Evolutionary conservation across 2,797 vertebrate genomes (phyloP).

Genomic region (Sebastes oblongus): DNA sequence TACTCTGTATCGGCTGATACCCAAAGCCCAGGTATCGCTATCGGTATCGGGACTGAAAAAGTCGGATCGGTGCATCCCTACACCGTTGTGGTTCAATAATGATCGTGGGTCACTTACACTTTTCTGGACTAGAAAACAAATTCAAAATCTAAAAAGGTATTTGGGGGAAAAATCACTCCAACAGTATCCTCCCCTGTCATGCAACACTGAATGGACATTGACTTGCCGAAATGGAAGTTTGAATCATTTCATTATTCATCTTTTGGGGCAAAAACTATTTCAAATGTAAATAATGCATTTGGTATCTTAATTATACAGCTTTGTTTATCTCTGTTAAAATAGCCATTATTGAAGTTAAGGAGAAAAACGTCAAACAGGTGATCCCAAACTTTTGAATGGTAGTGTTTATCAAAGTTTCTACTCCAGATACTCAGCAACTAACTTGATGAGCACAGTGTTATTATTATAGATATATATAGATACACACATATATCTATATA

Average conservation of each 20-base stretch:
- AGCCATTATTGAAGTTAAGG: neutral
- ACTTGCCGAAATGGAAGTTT: neutral
- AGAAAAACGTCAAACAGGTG: neutral
- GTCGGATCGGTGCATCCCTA: too few species aligned
- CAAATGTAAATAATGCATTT: neutral
- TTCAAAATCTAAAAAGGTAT: neutral
- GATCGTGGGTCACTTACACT: neutral
- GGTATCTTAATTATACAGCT: neutral
- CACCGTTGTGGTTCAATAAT: too few species aligned
- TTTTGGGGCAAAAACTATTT: neutral
- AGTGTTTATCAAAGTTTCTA: neutral
- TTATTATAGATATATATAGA: neutral
- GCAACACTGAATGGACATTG: neutral
- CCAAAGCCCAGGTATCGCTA: too few species aligned
- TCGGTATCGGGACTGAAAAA: too few species aligned
- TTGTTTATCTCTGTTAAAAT: neutral
- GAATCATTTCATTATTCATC: neutral
- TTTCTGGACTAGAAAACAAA: neutral
- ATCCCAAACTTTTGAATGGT: neutral
- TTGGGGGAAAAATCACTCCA: neutral
- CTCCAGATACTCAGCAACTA: neutral
- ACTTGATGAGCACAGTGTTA: neutral
- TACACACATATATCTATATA: too few species aligned
- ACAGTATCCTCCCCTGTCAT: neutral
- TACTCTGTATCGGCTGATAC: too few species aligned